Base-by-base conservation (phyloP, 2,113 vertebrate species). In the Dicerorhinus sumatrensis region DNA sequence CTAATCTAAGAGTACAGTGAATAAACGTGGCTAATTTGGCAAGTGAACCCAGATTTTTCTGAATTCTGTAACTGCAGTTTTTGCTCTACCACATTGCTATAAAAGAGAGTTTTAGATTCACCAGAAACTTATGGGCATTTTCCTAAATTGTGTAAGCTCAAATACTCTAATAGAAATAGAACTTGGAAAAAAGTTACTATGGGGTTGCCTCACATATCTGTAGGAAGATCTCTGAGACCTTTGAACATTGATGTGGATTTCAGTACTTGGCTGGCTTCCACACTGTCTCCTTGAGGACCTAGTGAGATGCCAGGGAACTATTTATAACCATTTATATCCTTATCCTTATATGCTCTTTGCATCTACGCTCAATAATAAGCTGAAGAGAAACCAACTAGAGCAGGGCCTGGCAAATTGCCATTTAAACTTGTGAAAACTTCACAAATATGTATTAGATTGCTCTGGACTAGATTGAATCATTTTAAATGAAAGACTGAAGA, bases 381-480 rank as follows among this genome's bases (percentile, higher is more conserved):
- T 46, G 16, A 88, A 80, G 33, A 83, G 63, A 94, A 88, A 18
- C 1, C 18, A 25, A 36, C 12, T 29, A 6, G n/a, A 80, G 23
- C 14, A 86, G 9, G 5, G 5, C 9, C 70, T 92, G 76, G 39
- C 21, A 84, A 94, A 51, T 20, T 75, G 58, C 31, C 58, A 85
- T 5, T 62, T 16, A 79, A 96, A 82, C 56, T 31, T 67, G 69
- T 39, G 14, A 84, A 92, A 97, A 96, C 33, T 84, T 75, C 89
- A 92, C 58, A 91, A 86, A 81, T 70, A 75, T 46, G 6, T 89
- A 70, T 81, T 89, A 65, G 42, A 88, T 89, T 63, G 31, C 33
- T 97, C 51, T 96, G n/a, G 27, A 51, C 8, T 89, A 92, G 89
- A 72, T 23, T 76, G 83, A 94, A 92, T 91, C 63, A 86, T 86